Percentiles rank a stretch among this genome's conserved stretches.
phyloP scores from a whole-genome alignment of 2,797 vertebrate genomes.

The Zonotrichia albicollis region DNA sequence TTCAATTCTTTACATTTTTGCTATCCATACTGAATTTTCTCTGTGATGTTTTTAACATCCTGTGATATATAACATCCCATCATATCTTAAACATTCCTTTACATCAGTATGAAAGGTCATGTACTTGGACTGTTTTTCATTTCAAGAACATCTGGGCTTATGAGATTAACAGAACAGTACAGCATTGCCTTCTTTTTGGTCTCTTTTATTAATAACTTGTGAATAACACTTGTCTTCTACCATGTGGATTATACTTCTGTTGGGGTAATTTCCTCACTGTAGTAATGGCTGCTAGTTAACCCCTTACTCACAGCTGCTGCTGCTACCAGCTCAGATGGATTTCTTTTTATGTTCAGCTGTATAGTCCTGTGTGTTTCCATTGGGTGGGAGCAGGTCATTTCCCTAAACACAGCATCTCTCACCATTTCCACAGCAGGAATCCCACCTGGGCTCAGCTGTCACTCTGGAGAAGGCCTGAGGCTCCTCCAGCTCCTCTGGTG shows the following conservation, averaged over 20 bases:
- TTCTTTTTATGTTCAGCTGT: not conserved
- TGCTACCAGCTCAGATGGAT: not conserved
- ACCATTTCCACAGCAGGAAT: not conserved
- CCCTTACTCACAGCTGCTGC: conserved; percentile 41
- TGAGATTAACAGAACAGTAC: conserved; percentile 74
- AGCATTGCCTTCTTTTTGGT: conserved; percentile 69
- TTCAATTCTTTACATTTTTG: conserved; percentile 22
- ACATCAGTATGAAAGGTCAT: conserved; percentile 71
- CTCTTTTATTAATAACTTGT: conserved; percentile 77
- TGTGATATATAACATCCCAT: conserved; percentile 73
- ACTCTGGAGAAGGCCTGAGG: not conserved
- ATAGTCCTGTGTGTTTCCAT: not conserved
- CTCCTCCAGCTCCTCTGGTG: not conserved
- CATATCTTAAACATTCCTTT: conserved; percentile 75
- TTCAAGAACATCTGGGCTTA: conserved; percentile 77
- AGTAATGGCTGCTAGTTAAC: conserved; percentile 60
- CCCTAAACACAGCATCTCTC: not conserved
- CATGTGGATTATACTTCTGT: conserved; percentile 67
- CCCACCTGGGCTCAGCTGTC: not conserved
- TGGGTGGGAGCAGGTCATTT: not conserved
- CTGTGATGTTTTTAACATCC: conserved; percentile 62
- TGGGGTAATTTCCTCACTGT: conserved; percentile 66
- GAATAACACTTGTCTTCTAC: conserved; percentile 77
- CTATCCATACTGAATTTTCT: conserved; percentile 20
- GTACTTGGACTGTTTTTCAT: conserved; percentile 75